A percentile compares a stretch with the other conserved stretches of the same genome.
phyloP scores from a whole-genome alignment of 2,888 invertebrate genomes.

The Pedicia rivosa region DNA sequence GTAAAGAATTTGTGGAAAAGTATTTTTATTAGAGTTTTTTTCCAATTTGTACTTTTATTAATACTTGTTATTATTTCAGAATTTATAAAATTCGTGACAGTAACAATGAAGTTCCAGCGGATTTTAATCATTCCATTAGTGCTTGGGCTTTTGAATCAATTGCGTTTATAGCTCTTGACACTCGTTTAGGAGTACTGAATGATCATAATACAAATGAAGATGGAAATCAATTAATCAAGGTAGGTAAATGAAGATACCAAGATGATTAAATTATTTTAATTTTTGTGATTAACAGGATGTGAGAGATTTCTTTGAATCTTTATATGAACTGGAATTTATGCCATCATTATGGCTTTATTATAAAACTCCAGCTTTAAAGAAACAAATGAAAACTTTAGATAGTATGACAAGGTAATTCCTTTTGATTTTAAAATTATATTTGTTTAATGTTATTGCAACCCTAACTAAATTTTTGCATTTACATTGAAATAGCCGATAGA shows the following conservation, averaged over 20 bases:
- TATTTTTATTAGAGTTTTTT: constrained; percentile 8
- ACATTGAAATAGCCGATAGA: no score
- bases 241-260: neutral
- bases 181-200: constrained; percentile 19
- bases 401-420: constrained; percentile 19
- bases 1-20: constrained; percentile 26
- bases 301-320: constrained; percentile 8
- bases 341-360: constrained; percentile 23
- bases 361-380: constrained; percentile 20
- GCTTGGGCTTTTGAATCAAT: constrained; percentile 42
- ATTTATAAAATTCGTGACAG: constrained; percentile 22
- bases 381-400: constrained; percentile 18
- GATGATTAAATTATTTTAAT: neutral
- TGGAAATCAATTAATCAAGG: neutral
- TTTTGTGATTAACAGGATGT: neutral
- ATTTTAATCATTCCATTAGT: constrained; percentile 34
- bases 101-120: constrained; percentile 23
- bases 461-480: no score
- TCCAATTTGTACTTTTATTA: neutral
- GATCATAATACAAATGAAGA: constrained; percentile 8
- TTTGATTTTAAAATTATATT: no score
- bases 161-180: constrained; percentile 29
- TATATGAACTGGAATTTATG: constrained; percentile 18
- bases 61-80: constrained; percentile 16
- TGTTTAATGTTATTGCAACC: no score